Evolutionary conservation across 2,797 vertebrate genomes (phyloP).

Genomic region (Pangasius djambal): DNA sequence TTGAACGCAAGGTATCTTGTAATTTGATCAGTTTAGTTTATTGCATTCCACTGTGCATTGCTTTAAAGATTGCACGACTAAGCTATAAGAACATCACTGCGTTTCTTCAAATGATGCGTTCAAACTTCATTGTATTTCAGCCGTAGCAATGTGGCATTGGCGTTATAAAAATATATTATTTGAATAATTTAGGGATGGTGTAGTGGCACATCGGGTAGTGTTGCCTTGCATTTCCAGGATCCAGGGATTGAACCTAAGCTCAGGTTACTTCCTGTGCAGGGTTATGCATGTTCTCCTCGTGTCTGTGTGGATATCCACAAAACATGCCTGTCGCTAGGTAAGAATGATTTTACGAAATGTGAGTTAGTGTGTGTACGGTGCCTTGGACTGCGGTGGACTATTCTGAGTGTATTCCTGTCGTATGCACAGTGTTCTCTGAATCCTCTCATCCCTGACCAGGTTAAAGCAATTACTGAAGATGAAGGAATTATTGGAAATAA

Average conservation of each 20-base stretch:
- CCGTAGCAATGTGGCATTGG: not conserved
- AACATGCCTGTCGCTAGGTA: not conserved
- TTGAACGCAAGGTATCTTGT: not conserved
- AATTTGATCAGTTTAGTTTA: not conserved
- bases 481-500: not conserved
- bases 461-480: not conserved
- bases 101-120: not conserved
- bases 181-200: not conserved
- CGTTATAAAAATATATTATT: not conserved
- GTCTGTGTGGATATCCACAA: not conserved
- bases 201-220: not conserved
- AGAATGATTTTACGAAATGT: not conserved
- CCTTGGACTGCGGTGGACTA: not conserved
- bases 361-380: not conserved
- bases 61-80: not conserved
- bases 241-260: not conserved
- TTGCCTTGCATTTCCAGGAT: conserved; percentile 6
- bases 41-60: not conserved
- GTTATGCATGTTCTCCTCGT: not conserved
- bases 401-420: not conserved
- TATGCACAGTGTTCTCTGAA: not conserved
- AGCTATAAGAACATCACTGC: not conserved
- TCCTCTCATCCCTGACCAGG: not conserved
- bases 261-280: not conserved
- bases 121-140: not conserved